Evolutionary conservation across 2,113 vertebrate species (phyloP).

Genomic region (Notiomystis cincta): DNA sequence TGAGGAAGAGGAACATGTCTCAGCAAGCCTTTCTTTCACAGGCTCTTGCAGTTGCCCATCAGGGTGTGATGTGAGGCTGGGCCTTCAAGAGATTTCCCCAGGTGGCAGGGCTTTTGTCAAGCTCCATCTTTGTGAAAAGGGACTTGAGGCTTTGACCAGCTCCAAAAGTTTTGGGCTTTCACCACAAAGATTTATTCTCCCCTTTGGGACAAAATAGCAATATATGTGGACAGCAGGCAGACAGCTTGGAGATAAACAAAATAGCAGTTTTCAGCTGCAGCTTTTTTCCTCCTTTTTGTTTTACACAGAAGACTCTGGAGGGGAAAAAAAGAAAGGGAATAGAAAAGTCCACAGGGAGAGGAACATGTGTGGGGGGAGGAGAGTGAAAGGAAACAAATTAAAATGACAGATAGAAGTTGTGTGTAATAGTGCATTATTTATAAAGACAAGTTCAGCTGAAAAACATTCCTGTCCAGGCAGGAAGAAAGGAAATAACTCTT

Average conservation of each 20-base stretch:
- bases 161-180: background rate
- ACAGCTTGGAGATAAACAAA: conserved; percentile 4
- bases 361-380: background rate
- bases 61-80: background rate
- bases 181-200: background rate
- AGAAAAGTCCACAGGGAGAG: background rate
- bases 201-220: background rate
- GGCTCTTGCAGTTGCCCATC: background rate
- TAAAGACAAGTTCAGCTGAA: conserved; percentile 49
- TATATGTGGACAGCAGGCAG: background rate
- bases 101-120: background rate
- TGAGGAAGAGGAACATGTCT: background rate
- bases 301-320: background rate
- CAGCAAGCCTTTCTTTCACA: background rate
- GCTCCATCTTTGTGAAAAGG: background rate
- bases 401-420: conserved; percentile 41
- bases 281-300: background rate
- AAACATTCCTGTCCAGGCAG: conserved; percentile 24
- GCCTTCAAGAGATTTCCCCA: background rate
- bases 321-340: background rate
- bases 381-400: conserved; percentile 37
- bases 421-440: conserved; percentile 55
- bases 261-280: background rate
- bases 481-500: conserved; percentile 6
- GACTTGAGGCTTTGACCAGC: background rate